Percentiles rank a stretch among this genome's conserved stretches.
Conservation (phyloP, 2,113 vertebrate genomes). For the Phyllostomus discolor region DNA sequence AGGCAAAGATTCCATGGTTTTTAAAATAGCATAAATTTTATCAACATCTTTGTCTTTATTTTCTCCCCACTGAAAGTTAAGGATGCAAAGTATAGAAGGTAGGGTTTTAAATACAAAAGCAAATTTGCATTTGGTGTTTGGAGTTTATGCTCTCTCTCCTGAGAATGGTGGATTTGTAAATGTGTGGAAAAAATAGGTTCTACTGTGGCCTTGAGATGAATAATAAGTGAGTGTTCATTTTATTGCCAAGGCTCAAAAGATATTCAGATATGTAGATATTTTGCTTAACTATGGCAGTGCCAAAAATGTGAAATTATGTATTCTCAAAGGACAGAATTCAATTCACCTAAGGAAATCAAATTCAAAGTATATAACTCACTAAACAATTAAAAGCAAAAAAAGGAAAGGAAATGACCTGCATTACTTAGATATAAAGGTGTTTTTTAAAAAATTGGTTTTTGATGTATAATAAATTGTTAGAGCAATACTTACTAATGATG, state of each 20-base stretch:
- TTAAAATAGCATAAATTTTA: not conserved
- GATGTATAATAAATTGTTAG: not conserved
- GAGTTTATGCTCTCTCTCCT: not conserved
- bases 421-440: not conserved
- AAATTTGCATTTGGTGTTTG: not conserved
- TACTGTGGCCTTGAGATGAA: slow-evolving; percentile 44
- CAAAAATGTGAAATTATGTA: not conserved
- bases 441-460: slow-evolving; percentile 3
- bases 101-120: not conserved
- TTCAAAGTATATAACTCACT: slow-evolving; percentile 36
- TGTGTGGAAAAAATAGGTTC: not conserved
- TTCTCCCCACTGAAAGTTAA: not conserved
- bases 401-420: not conserved
- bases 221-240: slow-evolving; percentile 13
- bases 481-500: not conserved
- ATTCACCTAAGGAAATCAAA: not conserved
- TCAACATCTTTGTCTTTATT: not conserved
- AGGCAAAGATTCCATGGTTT: not conserved
- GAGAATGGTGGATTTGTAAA: not conserved
- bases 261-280: not conserved
- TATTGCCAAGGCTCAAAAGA: slow-evolving; percentile 13
- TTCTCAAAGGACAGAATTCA: not conserved
- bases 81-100: not conserved
- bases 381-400: not conserved
- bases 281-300: not conserved